Percentiles rank a stretch among this genome's conserved stretches.
phyloP scores from a whole-genome alignment of 2,113 vertebrate genomes.

The Ovibos moschatus region DNA sequence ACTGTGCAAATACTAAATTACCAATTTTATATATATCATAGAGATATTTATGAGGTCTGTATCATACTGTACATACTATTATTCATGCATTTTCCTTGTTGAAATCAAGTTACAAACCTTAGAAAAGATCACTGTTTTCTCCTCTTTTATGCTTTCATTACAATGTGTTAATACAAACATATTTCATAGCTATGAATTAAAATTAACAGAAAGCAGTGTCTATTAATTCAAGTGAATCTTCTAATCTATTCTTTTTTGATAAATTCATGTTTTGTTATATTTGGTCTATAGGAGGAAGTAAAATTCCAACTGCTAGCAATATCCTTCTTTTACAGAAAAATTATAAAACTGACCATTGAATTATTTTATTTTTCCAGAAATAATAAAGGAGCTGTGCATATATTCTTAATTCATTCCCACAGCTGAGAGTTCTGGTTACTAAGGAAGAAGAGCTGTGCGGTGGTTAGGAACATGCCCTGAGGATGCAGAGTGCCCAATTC shows the following conservation, averaged over 20 bases:
- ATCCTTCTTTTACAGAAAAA: not conserved
- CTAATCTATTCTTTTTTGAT: not conserved
- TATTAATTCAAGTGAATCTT: not conserved
- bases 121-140: not conserved
- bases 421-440: not conserved
- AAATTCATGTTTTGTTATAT: not conserved
- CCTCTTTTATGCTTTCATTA: not conserved
- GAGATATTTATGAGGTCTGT: not conserved
- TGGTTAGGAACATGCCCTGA: not conserved
- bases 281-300: not conserved
- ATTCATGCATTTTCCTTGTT: not conserved
- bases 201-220: not conserved
- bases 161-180: not conserved
- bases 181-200: not conserved
- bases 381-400: not conserved
- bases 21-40: not conserved
- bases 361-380: not conserved
- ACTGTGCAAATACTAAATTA: not conserved
- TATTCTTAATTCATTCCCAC: not conserved
- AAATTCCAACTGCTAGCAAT: not conserved
- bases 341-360: not conserved
- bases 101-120: not conserved
- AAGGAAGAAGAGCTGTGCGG: accelerated
- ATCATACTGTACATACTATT: not conserved
- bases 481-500: not conserved